Evolutionary conservation across 2,797 vertebrate genomes (phyloP).

Genomic region (Erpetoichthys calabaricus): DNA sequence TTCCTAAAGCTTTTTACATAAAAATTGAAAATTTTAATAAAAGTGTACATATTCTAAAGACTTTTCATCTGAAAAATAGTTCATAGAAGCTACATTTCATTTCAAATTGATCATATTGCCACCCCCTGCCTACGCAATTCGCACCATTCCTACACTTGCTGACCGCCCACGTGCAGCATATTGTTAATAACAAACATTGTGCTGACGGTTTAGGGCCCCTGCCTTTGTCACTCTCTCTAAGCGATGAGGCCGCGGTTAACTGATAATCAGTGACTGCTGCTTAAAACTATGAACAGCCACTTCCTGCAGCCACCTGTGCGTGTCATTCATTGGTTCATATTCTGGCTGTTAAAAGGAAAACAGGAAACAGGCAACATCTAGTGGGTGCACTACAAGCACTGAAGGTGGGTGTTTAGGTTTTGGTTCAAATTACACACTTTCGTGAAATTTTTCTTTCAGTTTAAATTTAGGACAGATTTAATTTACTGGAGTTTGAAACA

Average conservation of each 20-base stretch:
- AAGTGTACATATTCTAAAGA: too few species aligned
- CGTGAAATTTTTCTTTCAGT: conserved; percentile 1
- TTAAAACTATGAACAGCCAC: conserved; percentile 32
- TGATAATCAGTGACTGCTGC: conserved; percentile 32
- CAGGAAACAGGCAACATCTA: conserved; percentile 51
- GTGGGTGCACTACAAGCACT: conserved; percentile 54
- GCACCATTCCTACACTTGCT: conserved; percentile 7
- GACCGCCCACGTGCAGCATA: conserved; percentile 10
- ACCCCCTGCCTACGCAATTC: conserved; percentile 9
- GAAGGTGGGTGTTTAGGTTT: conserved; percentile 45
- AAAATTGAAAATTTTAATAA: too few species aligned
- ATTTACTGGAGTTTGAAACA: background rate
- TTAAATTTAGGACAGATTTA: background rate
- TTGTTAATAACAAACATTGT: conserved; percentile 12
- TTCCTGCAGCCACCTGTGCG: conserved; percentile 28
- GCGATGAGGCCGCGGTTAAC: conserved; percentile 40
- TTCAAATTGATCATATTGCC: conserved; percentile 1
- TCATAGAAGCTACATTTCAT: conserved; percentile 4
- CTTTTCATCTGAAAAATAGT: background rate
- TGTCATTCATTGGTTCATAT: conserved; percentile 42
- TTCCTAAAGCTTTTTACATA: too few species aligned
- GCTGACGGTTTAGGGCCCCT: background rate
- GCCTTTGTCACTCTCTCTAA: conserved; percentile 14
- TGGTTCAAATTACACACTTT: conserved; percentile 18
- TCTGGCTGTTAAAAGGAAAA: conserved; percentile 48